These are phyloP conservation scores for Salvelinus namaycush DNA, from an alignment of 2,113 vertebrate species.

Conservation along the genomic window DNA sequence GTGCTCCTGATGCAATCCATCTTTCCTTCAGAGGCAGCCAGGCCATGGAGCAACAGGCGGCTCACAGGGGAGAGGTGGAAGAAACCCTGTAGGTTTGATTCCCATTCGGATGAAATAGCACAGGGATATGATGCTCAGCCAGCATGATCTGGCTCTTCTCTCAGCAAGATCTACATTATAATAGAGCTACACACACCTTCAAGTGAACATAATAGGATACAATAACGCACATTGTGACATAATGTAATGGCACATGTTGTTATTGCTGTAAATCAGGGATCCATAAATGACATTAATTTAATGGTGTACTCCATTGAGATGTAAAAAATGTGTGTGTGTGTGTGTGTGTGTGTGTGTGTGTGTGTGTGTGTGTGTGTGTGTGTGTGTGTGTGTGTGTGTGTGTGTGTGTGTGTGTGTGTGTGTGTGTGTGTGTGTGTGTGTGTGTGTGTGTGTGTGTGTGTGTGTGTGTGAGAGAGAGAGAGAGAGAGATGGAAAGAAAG, in stretches of 20 bases:
- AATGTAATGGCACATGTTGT: no score
- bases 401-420: constrained; percentile 8
- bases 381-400: constrained; percentile 7
- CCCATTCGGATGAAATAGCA: constrained; percentile 40
- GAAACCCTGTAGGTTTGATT: constrained; percentile 46
- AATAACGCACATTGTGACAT: no score
- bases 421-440: not conserved
- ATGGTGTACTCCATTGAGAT: no score
- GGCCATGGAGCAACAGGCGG: constrained; percentile 58
- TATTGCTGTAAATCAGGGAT: no score
- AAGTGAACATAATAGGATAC: no score
- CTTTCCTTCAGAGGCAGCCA: constrained; percentile 60
- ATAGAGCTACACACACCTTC: constrained; percentile 8
- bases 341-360: not conserved
- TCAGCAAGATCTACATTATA: constrained; percentile 38
- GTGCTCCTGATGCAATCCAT: constrained; percentile 70
- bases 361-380: not conserved
- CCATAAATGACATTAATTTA: no score
- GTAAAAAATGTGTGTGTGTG: not conserved
- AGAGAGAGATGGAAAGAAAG: constrained; percentile 37
- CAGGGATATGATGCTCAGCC: constrained; percentile 35
- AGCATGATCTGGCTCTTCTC: constrained; percentile 20
- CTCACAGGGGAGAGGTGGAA: constrained; percentile 38
- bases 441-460: not conserved
- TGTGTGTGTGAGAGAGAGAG: constrained; percentile 37